Percentiles rank a stretch among this genome's conserved stretches.
Evolutionary conservation across 2,888 invertebrate genomes (phyloP).

Genomic region (Drosophila mercatorum): DNA sequence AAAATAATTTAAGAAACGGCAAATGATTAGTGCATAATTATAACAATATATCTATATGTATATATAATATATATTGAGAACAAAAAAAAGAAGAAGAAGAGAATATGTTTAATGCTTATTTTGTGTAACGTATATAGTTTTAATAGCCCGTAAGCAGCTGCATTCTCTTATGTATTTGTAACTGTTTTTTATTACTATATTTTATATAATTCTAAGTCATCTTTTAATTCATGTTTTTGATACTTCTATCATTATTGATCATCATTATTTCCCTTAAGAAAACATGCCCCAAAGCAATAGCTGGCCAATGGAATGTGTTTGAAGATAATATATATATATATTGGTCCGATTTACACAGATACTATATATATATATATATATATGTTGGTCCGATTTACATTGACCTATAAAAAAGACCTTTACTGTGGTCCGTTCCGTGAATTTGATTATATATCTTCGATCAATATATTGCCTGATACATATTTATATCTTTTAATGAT

Average conservation of each 20-base stretch:
- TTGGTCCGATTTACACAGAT: too few species aligned
- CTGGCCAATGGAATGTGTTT: conserved; percentile 8
- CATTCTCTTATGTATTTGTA: conserved; percentile 67
- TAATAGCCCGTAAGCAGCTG: conserved; percentile 67
- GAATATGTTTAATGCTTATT: conserved; percentile 48
- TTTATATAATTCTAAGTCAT: conserved; percentile 38
- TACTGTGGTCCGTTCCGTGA: neutral
- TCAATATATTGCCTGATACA: neutral
- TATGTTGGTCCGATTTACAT: conserved; percentile 10
- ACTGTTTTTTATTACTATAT: conserved; percentile 32
- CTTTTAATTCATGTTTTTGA: conserved; percentile 24
- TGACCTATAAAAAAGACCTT: neutral
- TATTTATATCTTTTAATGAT: too few species aligned
- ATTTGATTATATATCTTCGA: neutral
- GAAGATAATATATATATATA: neutral
- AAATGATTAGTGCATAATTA: conserved; percentile 45
- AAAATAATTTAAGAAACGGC: conserved; percentile 48
- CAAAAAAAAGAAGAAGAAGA: neutral
- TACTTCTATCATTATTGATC: conserved; percentile 21
- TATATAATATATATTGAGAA: conserved; percentile 24
- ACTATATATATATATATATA: neutral
- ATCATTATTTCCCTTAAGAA: conserved; percentile 5
- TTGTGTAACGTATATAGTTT: conserved; percentile 63
- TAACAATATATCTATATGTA: conserved; percentile 16
- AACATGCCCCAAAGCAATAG: neutral